phyloP scores from a whole-genome alignment of 2,888 invertebrate genomes.

The Dasysyrphus tricinctus region DNA sequence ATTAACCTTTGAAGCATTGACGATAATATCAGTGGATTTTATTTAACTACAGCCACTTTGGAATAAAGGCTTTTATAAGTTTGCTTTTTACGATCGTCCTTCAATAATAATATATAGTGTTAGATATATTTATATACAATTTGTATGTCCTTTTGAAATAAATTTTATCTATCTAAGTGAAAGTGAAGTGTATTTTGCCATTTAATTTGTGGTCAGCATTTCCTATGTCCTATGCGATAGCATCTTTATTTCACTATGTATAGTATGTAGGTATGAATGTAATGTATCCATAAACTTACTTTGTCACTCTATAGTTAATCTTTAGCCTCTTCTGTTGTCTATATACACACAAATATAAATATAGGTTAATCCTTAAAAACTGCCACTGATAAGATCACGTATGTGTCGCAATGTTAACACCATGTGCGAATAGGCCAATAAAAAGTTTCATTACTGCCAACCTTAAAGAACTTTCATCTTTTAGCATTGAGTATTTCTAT shows the following conservation, averaged over 20 bases:
- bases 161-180: constrained; percentile 14
- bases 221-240: background rate
- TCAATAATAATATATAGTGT: background rate
- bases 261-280: background rate
- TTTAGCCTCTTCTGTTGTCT: background rate
- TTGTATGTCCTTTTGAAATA: constrained; percentile 1
- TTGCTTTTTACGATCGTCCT: constrained; percentile 6
- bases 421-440: constrained; percentile 73
- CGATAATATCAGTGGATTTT: background rate
- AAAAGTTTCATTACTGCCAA: constrained; percentile 72
- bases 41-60: constrained; percentile 2
- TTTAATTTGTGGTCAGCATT: constrained; percentile 29
- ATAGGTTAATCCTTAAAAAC: constrained; percentile 45
- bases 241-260: background rate
- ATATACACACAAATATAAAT: background rate
- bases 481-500: background rate
- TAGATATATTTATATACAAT: background rate
- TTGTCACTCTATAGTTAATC: constrained; percentile 35
- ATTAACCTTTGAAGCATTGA: background rate
- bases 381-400: constrained; percentile 60
- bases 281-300: constrained; percentile 8
- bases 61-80: background rate
- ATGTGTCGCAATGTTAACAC: constrained; percentile 62
- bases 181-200: constrained; percentile 33
- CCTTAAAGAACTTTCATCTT: constrained; percentile 63